Base-by-base conservation (phyloP, 2,888 invertebrate species). In the Melieria picta region DNA sequence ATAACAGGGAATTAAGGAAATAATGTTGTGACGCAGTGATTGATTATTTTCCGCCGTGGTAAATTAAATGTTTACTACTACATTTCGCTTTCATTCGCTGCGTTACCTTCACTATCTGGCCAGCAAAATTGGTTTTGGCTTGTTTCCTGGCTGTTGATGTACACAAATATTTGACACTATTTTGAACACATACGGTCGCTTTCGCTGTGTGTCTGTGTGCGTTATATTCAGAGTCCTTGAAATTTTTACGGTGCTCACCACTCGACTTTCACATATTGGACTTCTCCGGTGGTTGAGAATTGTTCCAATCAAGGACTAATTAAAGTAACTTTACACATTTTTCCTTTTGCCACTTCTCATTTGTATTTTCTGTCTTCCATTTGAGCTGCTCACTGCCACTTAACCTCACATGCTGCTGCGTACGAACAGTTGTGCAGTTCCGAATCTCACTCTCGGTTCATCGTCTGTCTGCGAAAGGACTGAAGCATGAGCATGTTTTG, bases 391-490 rank as follows among this genome's bases (percentile, higher is more conserved):
- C 42, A 60, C 50, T 30, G 60, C 52, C 60, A 58, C 13, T 61
- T 46, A 67, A 7, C 61, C 61, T 67, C 52, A 43, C 61, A 61
- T 30, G 52, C 45, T 60, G 45, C 58, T 58, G 42, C n/a, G 16
- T 60, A 1, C 30, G 30, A 30, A 30, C 30, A 30, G 30, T 30
- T 30, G 30, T 30, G 30, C 30, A 30, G 30, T 30, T 30, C 30
- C 60, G 47, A 50, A 60, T 67, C 60, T 67, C 50, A 61, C 67
- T 60, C 60, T 50, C 67, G 13, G 50, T 52, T 61, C 45, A 43
- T 67, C 60, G 66, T 61, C 56, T 65, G 50, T 62, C 72, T 70
- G 72, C 72, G 64, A 65, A 74, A 74, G 74, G 72, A 74, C 72
- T 72, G 67, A 70, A 70, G 16, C 60, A 52, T 60, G 46, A 52